Evolutionary conservation across 2,113 vertebrate genomes (phyloP), one percentile per base, ranked within the genome.

Genomic region (Cheilinus undulatus): DNA sequence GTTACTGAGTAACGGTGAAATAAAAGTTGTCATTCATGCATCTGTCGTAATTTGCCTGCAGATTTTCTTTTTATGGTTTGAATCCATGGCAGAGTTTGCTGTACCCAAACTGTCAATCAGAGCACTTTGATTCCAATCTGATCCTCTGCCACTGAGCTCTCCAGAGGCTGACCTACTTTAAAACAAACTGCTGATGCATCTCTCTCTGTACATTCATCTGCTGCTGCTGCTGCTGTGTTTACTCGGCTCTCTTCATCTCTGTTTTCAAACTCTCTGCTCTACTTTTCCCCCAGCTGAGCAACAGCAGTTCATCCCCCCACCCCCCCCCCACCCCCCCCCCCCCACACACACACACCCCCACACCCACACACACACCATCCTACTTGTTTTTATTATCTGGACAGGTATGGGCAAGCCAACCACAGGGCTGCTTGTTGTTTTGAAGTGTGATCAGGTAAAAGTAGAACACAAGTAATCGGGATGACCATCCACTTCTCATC

Each of bases 331-430:
- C 32, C 24, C 32, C 59, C n/a, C 53, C n/a, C 45, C 61, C 58
- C 40, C 17, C 14, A 15, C 32, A 52, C 12, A 34, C 40, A n/a
- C n/a, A n/a, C n/a, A n/a, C n/a, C 32, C 14, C 36, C 34, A 26
- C 32, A 22, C 32, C 59, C n/a, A n/a, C n/a, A n/a, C n/a, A n/a
- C n/a, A n/a, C n/a, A n/a, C 53, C 23, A 32, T 60, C 5, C 50
- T 30, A 46, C 49, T 79, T 23, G 42, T 60, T 76, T 90, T 91
- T 87, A 91, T 91, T 82, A 87, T 84, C 64, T 67, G 82, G 85
- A 92, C 92, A 91, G 82, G 93, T 86, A 88, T 73, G 79, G 84
- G 90, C 92, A 92, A 84, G 92, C 70, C 69, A 23, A 50, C 50
- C 57, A 45, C 48, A 12, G 28, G 66, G 70, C 50, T 72, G 67